Evolutionary conservation across 2,113 vertebrate species (phyloP).

Genomic region (Diglossa brunneiventris): DNA sequence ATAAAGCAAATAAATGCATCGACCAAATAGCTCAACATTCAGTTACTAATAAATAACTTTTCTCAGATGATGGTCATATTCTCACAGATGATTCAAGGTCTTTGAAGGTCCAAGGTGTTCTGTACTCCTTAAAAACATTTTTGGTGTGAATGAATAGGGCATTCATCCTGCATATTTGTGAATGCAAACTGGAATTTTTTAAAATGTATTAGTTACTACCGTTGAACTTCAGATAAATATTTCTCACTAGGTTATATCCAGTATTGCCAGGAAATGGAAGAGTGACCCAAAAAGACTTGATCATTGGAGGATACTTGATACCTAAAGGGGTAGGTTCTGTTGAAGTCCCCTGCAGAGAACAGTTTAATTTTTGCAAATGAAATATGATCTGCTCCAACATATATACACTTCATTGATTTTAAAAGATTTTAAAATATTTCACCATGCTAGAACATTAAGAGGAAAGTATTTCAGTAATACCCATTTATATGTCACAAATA

Average conservation of each 20-base stretch:
- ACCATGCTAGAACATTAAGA: background rate
- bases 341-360: background rate
- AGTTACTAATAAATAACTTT: background rate
- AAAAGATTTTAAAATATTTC: background rate
- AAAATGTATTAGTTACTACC: background rate
- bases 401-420: background rate
- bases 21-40: background rate
- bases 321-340: slow-evolving; percentile 87
- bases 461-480: background rate
- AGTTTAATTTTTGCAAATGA: background rate
- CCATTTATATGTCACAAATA: background rate
- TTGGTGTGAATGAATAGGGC: background rate
- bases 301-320: slow-evolving; percentile 88
- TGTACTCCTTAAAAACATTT: background rate
- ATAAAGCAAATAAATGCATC: background rate
- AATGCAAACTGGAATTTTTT: background rate
- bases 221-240: background rate
- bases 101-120: background rate
- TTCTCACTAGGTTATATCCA: slow-evolving; percentile 84
- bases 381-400: background rate
- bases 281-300: slow-evolving; percentile 87
- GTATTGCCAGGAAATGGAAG: slow-evolving; percentile 91
- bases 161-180: background rate
- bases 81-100: background rate
- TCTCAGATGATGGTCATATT: background rate